Evolutionary conservation across 2,888 invertebrate genomes (phyloP).

Genomic region (Caradrina kadenii): DNA sequence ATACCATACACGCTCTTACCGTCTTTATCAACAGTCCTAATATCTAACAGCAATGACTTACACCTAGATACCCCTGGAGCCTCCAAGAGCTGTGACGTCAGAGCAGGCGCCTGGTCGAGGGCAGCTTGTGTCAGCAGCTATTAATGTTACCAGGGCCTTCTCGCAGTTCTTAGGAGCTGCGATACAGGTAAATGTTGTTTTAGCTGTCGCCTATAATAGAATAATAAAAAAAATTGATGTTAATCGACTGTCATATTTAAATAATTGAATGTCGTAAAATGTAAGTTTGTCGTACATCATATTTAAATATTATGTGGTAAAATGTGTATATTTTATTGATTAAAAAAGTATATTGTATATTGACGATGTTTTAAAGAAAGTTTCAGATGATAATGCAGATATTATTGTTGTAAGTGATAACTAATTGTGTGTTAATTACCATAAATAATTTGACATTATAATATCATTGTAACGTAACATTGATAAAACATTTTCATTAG

Average conservation of each 20-base stretch:
- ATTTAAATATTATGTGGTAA: background rate
- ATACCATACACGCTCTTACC: conserved; percentile 51
- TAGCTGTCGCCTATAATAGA: background rate
- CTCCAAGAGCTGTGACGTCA: conserved; percentile 82
- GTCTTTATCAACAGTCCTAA: conserved; percentile 16
- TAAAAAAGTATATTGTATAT: background rate
- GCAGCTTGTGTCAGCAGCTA: conserved; percentile 93
- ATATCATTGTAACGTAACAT: conserved; percentile 14
- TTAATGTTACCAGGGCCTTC: conserved; percentile 94
- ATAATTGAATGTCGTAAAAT: background rate
- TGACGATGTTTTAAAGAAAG: background rate
- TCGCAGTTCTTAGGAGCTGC: conserved; percentile 95
- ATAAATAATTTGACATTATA: conserved; percentile 5
- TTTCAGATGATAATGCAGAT: conserved; percentile 24
- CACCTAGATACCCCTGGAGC: conserved; percentile 86
- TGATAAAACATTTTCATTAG: conserved; percentile 13
- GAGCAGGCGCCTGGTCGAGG: conserved; percentile 83
- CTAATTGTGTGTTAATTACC: conserved; percentile 23
- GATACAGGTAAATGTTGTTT: conserved; percentile 91
- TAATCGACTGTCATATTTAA: conserved; percentile 7
- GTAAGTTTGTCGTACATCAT: background rate
- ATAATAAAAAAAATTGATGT: conserved; percentile 1
- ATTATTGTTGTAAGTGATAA: conserved; percentile 35
- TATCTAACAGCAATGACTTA: conserved; percentile 51
- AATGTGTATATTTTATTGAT: background rate